Evolutionary conservation across 2,797 vertebrate species (phyloP), one percentile per base, ranked within the genome.

Genomic region (Siniperca obscura): DNA sequence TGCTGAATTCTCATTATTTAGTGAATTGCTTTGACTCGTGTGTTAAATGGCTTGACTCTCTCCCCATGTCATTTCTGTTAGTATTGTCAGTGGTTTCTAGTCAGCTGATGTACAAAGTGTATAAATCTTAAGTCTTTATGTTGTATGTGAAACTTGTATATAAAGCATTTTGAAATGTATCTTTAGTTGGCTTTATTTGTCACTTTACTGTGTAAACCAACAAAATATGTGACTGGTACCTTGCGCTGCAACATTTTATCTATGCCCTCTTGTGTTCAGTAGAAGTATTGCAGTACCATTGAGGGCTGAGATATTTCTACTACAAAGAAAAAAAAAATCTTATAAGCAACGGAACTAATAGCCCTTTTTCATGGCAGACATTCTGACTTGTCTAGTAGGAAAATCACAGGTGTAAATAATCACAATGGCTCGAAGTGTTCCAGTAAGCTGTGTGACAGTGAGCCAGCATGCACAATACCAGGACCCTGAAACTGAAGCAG

Each of bases 111-210:
- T 95, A 95, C 93, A 96, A 94, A 94, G 84, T 95, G 95, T 96
- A 93, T 94, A 94, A 93, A 95, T 89, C 91, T 93, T 91, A 94
- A 93, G 92, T 94, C 95, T 93, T 88, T 91, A 92, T 91, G 92
- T 94, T 91, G 83, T 93, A 87, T 89, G 91, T 93, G 94, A 93
- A 84, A 92, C 90, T 95, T 96, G 95, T 96, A 95, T 88, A 96
- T 96, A 95, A 96, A 96, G 92, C 94, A 95, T 96, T 96, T 95
- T 96, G 90, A 96, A 95, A 94, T 71, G 77, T 91, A 87, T 14
- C 21, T 16, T 53, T 40, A 38, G 8, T 53, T 25, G 7, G 34
- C 16, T 78, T 71, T 19, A 5, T 76, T 70, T 40, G 10, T 76
- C 50, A 48, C 30, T 59, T 55, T 7, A 22, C 4, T 66, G 44